Base-by-base conservation (phyloP, 2,888 invertebrate genomes). In the Trachelus iudaicus region DNA sequence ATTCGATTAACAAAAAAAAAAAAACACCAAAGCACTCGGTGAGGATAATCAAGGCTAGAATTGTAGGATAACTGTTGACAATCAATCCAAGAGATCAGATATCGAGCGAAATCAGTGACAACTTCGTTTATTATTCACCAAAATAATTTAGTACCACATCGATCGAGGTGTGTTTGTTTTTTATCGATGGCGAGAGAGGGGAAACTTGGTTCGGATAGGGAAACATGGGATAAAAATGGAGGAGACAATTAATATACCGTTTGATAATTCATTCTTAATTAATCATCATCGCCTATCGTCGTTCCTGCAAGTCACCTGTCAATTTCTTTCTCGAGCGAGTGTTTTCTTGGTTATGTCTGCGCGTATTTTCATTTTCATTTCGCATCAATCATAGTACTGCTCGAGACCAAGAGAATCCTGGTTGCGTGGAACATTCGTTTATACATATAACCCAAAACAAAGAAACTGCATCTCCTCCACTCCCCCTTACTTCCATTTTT, bases 101-200 rank as follows among this genome's bases (percentile, higher is more conserved):
- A 34, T 34, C 71, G 71, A 71, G 34, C 71, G 78, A 76, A 23
- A 79, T 87, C 81, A 85, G 87, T 89, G 86, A 88, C 83, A 88
- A 88, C 83, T 86, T 86, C 75, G 80, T 89, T 87, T 87, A 87
- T 88, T 89, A 82, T 87, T 87, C 85, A 85, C 84, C 84, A 88
- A 86, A 86, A 87, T 87, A 89, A 87, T 87, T 87, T 86, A 87
- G 84, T 88, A 86, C 85, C 87, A 87, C 86, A 87, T 88, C 83
- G 83, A 85, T 85, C 79, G 82, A 84, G 81, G 82, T 40, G 82
- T 11, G 71, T 75, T 77, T 71, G 12, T 71, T 33, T 15, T 71
- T 71, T 23, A 23, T 23, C 56, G 23, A 30, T 15, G 34, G n/a
- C 71, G 23, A 33, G 0, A 34, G 34, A 6, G 3, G 35, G n/a